Base-by-base conservation (phyloP, 2,888 invertebrate species). In the Acronicta aceris region DNA sequence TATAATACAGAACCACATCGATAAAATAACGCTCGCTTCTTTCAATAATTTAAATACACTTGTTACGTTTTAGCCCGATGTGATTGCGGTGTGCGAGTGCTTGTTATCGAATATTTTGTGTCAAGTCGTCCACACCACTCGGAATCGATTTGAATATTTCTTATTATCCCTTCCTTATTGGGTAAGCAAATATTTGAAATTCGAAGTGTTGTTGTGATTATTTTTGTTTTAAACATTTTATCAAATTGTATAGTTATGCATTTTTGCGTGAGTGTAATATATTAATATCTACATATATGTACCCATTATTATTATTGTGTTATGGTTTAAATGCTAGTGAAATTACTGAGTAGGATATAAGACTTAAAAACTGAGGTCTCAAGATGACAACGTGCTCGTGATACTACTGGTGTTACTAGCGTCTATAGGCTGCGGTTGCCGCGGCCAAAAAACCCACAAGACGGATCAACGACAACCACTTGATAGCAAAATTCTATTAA, bases 91-190 rank as follows among this genome's bases (percentile, higher is more conserved):
- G 46, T 42, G 12, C 54, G 16, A 65, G 41, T 9, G 47, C 56
- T 61, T 61, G 57, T 68, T 71, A 71, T 65, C 59, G 60, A 73
- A 71, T 61, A 60, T 46, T 52, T 43, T 25, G 7, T 30, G 40
- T 43, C 49, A 47, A 65, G 38, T n/a, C n/a, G n/a, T 38, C 38
- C 38, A 38, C 74, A 68, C 64, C 33, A 59, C 9, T 1, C n/a
- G 9, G 21, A 33, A 45, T 17, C 54, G 54, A 71, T 73, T 73
- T 64, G 63, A 73, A 71, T 71, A 73, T 73, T 59, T 64, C 55
- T 70, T 61, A 52, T 66, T 71, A 70, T 66, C 16, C 30, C n/a
- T 27, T 36, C 46, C 33, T 47, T 42, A 38, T 30, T 21, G 12
- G 12, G n/a, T 57, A 33, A 7, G 10, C 5, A 49, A 38, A 52